Evolutionary conservation across 2,888 invertebrate genomes (phyloP).

Genomic region (Megalurothrips usitatus): DNA sequence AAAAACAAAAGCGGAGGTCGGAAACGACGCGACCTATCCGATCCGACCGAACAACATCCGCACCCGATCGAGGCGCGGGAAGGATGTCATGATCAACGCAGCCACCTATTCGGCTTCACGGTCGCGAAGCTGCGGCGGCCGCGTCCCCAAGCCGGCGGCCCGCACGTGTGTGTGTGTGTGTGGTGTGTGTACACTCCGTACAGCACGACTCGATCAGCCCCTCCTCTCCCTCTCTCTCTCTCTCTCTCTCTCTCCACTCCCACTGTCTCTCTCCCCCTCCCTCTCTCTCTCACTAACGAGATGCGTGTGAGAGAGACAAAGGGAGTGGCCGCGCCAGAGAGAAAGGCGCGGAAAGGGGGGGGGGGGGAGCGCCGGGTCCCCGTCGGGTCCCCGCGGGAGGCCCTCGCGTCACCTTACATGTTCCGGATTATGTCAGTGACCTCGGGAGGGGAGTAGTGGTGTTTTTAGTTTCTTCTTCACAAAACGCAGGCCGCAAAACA

Average conservation of each 20-base stretch:
- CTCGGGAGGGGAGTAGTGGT: too few relatives aligned
- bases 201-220: background rate
- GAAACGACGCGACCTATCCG: too few relatives aligned
- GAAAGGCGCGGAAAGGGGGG: background rate
- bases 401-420: background rate
- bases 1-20: too few relatives aligned
- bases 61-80: background rate
- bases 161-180: too few relatives aligned
- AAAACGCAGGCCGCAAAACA: too few relatives aligned
- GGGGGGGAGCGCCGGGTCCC: background rate
- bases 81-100: background rate
- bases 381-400: background rate
- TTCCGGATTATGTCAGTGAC: background rate
- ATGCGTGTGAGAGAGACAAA: background rate
- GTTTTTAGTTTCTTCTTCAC: too few relatives aligned
- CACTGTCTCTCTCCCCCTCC: background rate
- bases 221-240: constrained; percentile 8
- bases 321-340: background rate
- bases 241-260: background rate
- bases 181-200: background rate
- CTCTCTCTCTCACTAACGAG: background rate
- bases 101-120: background rate
- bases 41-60: too few relatives aligned
- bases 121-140: too few relatives aligned
- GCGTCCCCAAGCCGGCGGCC: too few relatives aligned